phyloP scores from a whole-genome alignment of 2,797 vertebrate species.

The Sebastolobus altivelis region DNA sequence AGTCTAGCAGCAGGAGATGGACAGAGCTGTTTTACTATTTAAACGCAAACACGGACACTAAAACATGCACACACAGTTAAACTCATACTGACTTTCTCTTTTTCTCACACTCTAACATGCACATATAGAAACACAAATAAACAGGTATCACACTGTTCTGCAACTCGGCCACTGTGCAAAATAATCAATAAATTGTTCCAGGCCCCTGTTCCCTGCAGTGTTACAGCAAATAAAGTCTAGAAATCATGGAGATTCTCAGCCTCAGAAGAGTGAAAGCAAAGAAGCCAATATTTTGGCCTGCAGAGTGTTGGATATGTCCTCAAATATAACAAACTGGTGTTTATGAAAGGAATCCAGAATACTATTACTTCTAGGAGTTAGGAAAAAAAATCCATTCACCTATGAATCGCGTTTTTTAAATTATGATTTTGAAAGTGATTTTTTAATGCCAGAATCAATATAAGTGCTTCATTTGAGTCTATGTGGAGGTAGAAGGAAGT shows the following conservation, averaged over 20 bases:
- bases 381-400: no score
- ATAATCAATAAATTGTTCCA: conserved; percentile 39
- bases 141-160: conserved; percentile 27
- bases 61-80: conserved; percentile 8
- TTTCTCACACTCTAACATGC: background rate
- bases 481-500: no score
- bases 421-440: no score
- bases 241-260: conserved; percentile 26
- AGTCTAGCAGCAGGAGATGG: conserved; percentile 21
- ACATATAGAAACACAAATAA: conserved; percentile 3
- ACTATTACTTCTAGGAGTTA: background rate
- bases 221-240: conserved; percentile 20
- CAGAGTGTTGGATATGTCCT: background rate
- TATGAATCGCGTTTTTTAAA: no score
- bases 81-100: background rate
- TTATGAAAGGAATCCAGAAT: conserved; percentile 1
- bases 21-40: conserved; percentile 27
- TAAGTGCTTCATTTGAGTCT: no score
- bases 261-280: conserved; percentile 1
- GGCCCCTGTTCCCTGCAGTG: conserved; percentile 26
- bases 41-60: background rate
- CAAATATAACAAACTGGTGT: background rate
- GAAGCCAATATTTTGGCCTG: background rate
- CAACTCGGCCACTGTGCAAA: conserved; percentile 6
- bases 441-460: no score